Percentiles rank a stretch among this genome's conserved stretches.
These are phyloP conservation scores for Tethea ocularis DNA, from an alignment of 2,888 invertebrate genomes.

Conservation along the genomic window DNA sequence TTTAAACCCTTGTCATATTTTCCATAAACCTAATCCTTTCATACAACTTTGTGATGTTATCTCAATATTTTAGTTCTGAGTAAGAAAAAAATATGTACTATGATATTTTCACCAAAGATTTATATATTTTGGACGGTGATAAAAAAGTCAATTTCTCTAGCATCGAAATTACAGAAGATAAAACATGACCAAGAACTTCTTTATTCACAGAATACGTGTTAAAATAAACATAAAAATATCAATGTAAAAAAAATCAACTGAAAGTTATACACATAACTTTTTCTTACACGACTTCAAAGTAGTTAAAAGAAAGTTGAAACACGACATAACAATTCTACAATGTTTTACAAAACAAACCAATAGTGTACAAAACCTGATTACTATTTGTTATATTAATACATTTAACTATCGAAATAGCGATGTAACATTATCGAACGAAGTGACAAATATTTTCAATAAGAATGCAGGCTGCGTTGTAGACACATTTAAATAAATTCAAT, in stretches of 20 bases:
- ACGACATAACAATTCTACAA: background rate
- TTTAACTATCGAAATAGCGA: no score
- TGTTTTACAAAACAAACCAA: no score
- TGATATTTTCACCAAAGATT: no score
- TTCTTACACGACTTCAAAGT: background rate
- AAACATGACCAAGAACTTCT: background rate
- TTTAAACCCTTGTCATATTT: no score
- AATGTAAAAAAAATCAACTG: background rate
- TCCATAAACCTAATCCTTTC: no score
- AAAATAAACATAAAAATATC: background rate
- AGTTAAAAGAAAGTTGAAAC: background rate
- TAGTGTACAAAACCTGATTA: background rate
- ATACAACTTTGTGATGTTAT: no score
- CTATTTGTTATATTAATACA: no score
- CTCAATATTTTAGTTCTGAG: no score
- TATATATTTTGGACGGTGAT: background rate
- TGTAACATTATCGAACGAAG: background rate
- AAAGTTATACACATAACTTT: constrained; percentile 2
- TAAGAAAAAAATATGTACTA: no score
- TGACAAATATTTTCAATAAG: background rate
- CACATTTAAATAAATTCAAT: background rate
- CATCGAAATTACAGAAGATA: background rate
- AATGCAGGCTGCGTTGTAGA: background rate
- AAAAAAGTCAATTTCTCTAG: background rate
- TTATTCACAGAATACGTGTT: background rate